phyloP scores from a whole-genome alignment of 2,113 vertebrate species.

The Furnarius figulus region DNA sequence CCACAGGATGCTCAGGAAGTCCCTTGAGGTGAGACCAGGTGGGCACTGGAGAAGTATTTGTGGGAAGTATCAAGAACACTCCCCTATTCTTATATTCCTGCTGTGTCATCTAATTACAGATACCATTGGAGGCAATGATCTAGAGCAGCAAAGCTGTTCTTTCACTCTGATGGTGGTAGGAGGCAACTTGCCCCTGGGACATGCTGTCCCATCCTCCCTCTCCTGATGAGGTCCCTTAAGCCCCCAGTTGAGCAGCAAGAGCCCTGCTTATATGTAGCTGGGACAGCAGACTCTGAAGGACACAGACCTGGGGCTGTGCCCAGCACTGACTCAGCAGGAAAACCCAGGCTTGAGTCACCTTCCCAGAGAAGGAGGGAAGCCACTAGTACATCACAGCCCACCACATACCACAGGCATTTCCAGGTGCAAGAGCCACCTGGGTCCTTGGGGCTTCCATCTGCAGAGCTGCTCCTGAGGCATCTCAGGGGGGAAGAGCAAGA shows the following conservation, averaged over 20 bases:
- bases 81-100: background rate
- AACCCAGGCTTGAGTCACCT: constrained; percentile 14
- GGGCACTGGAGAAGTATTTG: background rate
- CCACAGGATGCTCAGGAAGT: constrained; percentile 8
- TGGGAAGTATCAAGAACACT: background rate
- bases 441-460: background rate
- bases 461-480: background rate
- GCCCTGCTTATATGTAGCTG: rapidly evolving
- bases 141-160: background rate
- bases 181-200: background rate
- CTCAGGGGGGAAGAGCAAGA: background rate
- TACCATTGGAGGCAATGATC: rapidly evolving
- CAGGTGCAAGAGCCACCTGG: background rate
- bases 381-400: background rate
- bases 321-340: constrained; percentile 5
- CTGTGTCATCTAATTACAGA: background rate
- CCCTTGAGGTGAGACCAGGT: background rate
- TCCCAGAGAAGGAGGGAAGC: background rate
- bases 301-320: background rate
- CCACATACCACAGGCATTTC: background rate
- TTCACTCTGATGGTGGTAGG: background rate
- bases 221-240: background rate
- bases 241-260: background rate
- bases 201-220: background rate
- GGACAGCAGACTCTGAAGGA: background rate